Evolutionary conservation across 2,888 invertebrate genomes (phyloP).

Genomic region (Anoplius nigerrimus): DNA sequence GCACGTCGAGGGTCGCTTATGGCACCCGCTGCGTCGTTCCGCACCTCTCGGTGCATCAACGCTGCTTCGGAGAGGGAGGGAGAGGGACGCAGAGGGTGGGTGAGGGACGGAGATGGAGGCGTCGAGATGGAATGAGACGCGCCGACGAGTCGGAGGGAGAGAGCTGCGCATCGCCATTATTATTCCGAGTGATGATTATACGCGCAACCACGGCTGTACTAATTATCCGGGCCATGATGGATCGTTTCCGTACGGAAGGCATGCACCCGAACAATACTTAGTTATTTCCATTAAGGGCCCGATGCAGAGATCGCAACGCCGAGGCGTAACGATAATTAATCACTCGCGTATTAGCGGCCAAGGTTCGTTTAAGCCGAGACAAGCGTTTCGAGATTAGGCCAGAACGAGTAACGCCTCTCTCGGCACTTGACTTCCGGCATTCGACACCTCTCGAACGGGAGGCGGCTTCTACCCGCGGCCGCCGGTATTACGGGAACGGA

Average conservation of each 20-base stretch:
- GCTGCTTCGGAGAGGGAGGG: slow-evolving; percentile 20
- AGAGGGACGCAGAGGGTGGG: not conserved
- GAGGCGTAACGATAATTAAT: slow-evolving; percentile 58
- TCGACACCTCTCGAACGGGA: slow-evolving; percentile 22
- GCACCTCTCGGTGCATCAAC: slow-evolving; percentile 49
- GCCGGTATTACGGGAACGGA: too few relatives aligned
- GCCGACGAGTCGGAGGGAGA: not conserved
- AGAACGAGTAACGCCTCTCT: slow-evolving; percentile 24
- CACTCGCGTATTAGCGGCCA: slow-evolving; percentile 54
- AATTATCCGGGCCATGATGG: slow-evolving; percentile 70
- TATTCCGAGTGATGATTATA: slow-evolving; percentile 68
- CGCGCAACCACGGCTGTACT: slow-evolving; percentile 62
- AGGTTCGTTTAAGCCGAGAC: slow-evolving; percentile 52
- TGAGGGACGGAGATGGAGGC: not conserved
- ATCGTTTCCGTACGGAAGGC: slow-evolving; percentile 67
- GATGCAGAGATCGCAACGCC: slow-evolving; percentile 43
- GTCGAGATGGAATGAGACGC: not conserved
- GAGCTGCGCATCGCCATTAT: slow-evolving; percentile 48
- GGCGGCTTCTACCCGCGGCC: too few relatives aligned
- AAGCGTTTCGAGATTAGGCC: slow-evolving; percentile 39
- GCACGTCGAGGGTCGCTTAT: slow-evolving; percentile 50
- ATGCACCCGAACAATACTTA: slow-evolving; percentile 66
- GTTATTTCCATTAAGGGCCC: slow-evolving; percentile 66
- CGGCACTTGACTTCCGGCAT: slow-evolving; percentile 34
- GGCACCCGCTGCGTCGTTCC: slow-evolving; percentile 53